A percentile compares a stretch with the other conserved stretches of the same genome.
phyloP scores from a whole-genome alignment of 1,140 invertebrate genomes.

The Kradibia gibbosae region DNA sequence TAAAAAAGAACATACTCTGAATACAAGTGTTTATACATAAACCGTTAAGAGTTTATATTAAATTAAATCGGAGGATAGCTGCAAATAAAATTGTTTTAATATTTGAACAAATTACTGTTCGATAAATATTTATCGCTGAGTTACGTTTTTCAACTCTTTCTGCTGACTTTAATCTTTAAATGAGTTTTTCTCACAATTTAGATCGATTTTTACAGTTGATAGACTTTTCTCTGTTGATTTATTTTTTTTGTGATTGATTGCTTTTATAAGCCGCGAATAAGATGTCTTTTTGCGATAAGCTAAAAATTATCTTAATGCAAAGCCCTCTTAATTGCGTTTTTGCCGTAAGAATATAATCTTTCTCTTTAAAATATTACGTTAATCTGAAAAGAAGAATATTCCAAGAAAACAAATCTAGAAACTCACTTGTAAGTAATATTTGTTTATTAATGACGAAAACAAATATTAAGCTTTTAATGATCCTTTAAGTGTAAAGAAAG shows the following conservation, averaged over 20 bases:
- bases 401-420: too few relatives aligned
- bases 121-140: too few relatives aligned
- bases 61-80: not conserved
- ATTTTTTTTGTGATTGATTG: not conserved
- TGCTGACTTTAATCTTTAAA: too few relatives aligned
- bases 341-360: not conserved
- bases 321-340: not conserved
- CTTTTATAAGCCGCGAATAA: not conserved
- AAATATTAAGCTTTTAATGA: too few relatives aligned
- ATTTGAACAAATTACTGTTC: not conserved
- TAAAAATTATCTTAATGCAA: not conserved
- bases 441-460: too few relatives aligned
- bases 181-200: too few relatives aligned
- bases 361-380: not conserved
- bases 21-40: too few relatives aligned
- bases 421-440: too few relatives aligned
- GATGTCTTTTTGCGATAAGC: not conserved
- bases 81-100: not conserved
- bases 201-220: not conserved
- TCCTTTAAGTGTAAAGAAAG: too few relatives aligned
- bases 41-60: not conserved
- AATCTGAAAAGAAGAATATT: not conserved
- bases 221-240: not conserved
- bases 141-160: too few relatives aligned
- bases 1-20: too few relatives aligned